Evolutionary conservation across 2,888 invertebrate genomes (phyloP).

Genomic region (Monochamus alternatus): DNA sequence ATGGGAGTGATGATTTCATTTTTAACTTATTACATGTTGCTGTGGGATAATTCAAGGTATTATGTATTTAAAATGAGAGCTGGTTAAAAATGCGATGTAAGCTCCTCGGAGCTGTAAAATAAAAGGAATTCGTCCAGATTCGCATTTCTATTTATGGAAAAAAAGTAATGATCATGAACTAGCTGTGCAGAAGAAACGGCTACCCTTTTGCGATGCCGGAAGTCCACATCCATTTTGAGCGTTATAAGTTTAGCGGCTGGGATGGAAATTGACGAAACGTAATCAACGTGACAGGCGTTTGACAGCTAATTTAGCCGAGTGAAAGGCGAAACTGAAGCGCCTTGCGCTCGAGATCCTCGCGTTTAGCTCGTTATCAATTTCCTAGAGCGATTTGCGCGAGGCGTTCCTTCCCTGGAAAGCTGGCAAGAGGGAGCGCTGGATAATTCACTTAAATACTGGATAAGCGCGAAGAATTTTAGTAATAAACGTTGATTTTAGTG

Average conservation of each 20-base stretch:
- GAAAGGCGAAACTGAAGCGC: neutral
- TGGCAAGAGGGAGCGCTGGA: neutral
- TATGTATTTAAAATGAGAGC: neutral
- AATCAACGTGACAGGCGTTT: constrained; percentile 9
- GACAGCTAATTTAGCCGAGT: constrained; percentile 8
- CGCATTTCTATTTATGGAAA: too few species aligned
- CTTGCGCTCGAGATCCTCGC: neutral
- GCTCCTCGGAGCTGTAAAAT: neutral
- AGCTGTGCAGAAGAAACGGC: too few species aligned
- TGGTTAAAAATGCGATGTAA: neutral
- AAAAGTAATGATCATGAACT: too few species aligned
- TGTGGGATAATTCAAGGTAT: neutral
- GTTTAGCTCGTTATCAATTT: constrained; percentile 16
- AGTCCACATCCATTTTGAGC: too few species aligned
- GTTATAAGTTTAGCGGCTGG: neutral
- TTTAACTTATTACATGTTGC: constrained; percentile 1
- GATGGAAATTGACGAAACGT: constrained; percentile 8
- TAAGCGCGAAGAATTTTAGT: neutral
- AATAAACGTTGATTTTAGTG: neutral
- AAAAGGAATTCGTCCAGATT: neutral
- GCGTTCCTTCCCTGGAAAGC: neutral
- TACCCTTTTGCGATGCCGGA: too few species aligned
- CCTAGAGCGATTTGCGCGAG: neutral
- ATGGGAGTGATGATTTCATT: constrained; percentile 10
- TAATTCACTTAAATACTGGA: constrained; percentile 9